Evolutionary conservation across 2,888 invertebrate species (phyloP).

Genomic region (Ophonus ardosiacus): DNA sequence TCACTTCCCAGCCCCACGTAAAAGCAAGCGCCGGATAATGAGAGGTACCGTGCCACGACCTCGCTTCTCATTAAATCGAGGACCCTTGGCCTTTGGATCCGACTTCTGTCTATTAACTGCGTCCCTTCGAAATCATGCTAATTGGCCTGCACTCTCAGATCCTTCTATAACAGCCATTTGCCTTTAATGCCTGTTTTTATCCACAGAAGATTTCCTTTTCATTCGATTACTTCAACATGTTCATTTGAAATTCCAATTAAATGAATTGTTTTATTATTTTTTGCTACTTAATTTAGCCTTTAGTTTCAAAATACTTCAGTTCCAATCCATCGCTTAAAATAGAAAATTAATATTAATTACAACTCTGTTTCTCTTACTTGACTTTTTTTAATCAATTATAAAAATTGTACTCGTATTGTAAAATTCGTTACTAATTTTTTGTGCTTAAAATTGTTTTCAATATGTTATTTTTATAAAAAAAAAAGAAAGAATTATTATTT

Average conservation of each 20-base stretch:
- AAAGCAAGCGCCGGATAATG: slow-evolving; percentile 12
- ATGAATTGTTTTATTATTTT: not conserved
- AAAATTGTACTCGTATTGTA: too few relatives aligned
- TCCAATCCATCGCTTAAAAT: not conserved
- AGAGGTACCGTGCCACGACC: not conserved
- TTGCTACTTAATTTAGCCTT: too few relatives aligned
- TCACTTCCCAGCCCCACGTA: not conserved
- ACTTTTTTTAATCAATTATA: too few relatives aligned
- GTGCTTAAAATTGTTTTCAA: too few relatives aligned
- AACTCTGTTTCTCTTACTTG: too few relatives aligned
- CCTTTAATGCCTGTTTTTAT: not conserved
- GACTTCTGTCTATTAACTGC: slow-evolving; percentile 37
- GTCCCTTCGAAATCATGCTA: slow-evolving; percentile 34
- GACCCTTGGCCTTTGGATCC: not conserved
- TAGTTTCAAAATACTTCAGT: not conserved
- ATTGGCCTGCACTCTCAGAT: slow-evolving; percentile 22
- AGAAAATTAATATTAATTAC: too few relatives aligned
- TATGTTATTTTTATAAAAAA: too few relatives aligned
- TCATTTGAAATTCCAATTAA: not conserved
- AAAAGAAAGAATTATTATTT: too few relatives aligned
- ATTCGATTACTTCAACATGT: not conserved
- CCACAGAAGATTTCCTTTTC: slow-evolving; percentile 7
- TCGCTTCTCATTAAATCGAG: slow-evolving; percentile 30
- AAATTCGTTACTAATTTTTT: too few relatives aligned
- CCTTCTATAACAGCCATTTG: not conserved